These are phyloP conservation scores for Parasteatoda lunata DNA, from an alignment of 2,888 invertebrate species.

Conservation along the genomic window DNA sequence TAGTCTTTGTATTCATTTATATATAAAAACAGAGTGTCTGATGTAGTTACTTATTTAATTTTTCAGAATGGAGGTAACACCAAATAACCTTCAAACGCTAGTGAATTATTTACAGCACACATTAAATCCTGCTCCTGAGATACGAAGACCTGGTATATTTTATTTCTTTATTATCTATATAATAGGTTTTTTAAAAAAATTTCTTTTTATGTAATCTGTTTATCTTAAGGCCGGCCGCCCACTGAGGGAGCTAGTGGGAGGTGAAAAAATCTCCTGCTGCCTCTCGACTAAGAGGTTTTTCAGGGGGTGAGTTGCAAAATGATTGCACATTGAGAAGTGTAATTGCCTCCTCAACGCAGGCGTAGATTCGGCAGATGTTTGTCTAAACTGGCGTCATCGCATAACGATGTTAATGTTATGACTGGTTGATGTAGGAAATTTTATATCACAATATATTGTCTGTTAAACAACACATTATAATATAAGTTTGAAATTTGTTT, in stretches of 20 bases:
- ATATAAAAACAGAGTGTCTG: too few relatives aligned
- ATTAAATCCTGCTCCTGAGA: conserved; percentile 85
- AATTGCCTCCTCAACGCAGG: not conserved
- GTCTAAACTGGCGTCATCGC: too few relatives aligned
- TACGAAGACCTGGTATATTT: conserved; percentile 84
- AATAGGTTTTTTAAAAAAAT: not conserved
- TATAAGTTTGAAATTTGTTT: too few relatives aligned
- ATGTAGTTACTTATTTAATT: too few relatives aligned
- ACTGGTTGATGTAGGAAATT: too few relatives aligned
- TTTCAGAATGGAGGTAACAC: conserved; percentile 87
- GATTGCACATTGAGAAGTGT: not conserved
- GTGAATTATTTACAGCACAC: conserved; percentile 91
- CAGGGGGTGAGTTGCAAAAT: not conserved
- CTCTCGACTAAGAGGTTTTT: not conserved
- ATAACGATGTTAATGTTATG: too few relatives aligned
- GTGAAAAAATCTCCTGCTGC: too few relatives aligned
- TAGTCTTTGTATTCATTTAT: too few relatives aligned
- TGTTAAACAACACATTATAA: too few relatives aligned
- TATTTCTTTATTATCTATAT: not conserved
- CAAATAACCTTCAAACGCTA: conserved; percentile 86
- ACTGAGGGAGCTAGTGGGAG: too few relatives aligned
- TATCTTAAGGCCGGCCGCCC: not conserved
- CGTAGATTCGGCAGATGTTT: too few relatives aligned
- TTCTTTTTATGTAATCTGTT: not conserved
- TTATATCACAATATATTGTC: too few relatives aligned